Conservation (phyloP, 2,797 vertebrate genomes). For the Phoebastria nigripes region DNA sequence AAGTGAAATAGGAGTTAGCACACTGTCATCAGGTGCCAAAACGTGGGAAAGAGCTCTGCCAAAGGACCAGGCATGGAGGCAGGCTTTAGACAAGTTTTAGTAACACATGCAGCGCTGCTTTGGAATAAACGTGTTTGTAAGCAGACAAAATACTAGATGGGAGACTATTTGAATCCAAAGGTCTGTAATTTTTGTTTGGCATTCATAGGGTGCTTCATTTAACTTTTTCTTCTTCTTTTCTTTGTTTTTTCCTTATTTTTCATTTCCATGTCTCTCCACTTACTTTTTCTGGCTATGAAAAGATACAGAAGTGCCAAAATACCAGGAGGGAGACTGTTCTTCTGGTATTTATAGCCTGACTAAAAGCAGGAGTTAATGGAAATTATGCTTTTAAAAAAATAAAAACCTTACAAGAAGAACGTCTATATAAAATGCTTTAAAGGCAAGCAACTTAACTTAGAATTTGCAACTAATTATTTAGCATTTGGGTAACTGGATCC, state of each 20-base stretch:
- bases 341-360: slow-evolving; percentile 58
- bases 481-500: not conserved
- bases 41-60: not conserved
- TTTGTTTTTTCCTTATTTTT: slow-evolving; percentile 18
- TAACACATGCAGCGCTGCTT: not conserved
- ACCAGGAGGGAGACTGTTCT: slow-evolving; percentile 53
- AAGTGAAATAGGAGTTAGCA: not conserved
- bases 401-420: not conserved
- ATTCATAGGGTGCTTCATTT: not conserved
- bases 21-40: not conserved
- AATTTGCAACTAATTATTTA: slow-evolving; percentile 4
- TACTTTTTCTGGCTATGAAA: slow-evolving; percentile 65
- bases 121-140: not conserved
- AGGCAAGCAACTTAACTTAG: not conserved
- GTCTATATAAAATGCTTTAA: not conserved
- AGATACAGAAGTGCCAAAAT: slow-evolving; percentile 59
- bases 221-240: not conserved
- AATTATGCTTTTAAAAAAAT: slow-evolving; percentile 24
- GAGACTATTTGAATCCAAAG: not conserved
- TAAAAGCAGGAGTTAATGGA: slow-evolving; percentile 63
- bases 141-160: not conserved
- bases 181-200: not conserved
- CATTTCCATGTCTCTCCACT: slow-evolving; percentile 19
- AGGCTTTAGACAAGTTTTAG: not conserved
- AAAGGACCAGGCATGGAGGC: not conserved